Conservation (phyloP, 2,113 vertebrate species). For the Platanista minor region DNA sequence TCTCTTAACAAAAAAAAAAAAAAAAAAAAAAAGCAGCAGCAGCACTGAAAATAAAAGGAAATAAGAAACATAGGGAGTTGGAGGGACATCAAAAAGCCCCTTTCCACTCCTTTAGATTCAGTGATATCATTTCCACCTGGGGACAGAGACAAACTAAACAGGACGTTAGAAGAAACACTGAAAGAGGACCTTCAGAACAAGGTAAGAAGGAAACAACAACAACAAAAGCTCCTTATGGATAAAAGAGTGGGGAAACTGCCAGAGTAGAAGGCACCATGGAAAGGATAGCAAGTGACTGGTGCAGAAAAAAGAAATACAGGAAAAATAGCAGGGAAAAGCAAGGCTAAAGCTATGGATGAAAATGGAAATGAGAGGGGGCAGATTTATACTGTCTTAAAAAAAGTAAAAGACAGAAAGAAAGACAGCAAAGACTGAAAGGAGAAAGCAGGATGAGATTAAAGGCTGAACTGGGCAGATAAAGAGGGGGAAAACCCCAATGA, state of each 20-base stretch:
- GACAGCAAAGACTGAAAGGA: not conserved
- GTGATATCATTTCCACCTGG: not conserved
- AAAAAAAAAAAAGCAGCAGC: not conserved
- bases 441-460: not conserved
- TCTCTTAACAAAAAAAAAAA: not conserved
- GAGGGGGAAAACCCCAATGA: not conserved
- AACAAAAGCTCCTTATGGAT: not conserved
- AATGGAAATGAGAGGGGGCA: not conserved
- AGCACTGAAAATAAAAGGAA: not conserved
- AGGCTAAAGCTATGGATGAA: not conserved
- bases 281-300: not conserved
- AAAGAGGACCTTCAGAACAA: not conserved
- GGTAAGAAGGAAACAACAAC: not conserved
- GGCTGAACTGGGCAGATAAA: not conserved
- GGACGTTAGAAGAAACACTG: not conserved
- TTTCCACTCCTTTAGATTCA: not conserved
- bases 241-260: not conserved
- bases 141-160: not conserved
- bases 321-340: not conserved
- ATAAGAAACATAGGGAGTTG: not conserved
- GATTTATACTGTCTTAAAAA: not conserved
- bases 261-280: not conserved
- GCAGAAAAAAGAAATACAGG: not conserved
- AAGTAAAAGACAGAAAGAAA: not conserved
- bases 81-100: not conserved